phyloP scores from a whole-genome alignment of 2,113 vertebrate genomes.

The Alouatta palliata region DNA sequence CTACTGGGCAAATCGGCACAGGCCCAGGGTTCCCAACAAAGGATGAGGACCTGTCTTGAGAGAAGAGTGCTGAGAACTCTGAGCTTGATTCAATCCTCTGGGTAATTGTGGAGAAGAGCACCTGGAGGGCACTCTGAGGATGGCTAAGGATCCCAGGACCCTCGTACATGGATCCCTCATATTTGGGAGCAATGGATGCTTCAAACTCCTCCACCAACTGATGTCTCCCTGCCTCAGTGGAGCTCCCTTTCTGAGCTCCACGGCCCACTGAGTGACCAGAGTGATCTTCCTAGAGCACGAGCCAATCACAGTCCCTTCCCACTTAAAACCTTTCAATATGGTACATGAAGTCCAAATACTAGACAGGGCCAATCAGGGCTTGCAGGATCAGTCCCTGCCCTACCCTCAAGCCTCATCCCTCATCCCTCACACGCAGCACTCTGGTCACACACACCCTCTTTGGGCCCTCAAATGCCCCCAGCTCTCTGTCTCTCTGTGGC shows the following conservation, averaged over 20 bases:
- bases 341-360: neutral
- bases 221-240: neutral
- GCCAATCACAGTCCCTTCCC: neutral
- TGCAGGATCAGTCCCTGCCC: neutral
- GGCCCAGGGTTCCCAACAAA: neutral
- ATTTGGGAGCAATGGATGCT: neutral
- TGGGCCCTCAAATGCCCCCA: neutral
- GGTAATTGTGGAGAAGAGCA: neutral
- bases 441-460: neutral
- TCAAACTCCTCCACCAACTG: neutral
- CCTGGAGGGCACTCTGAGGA: no score
- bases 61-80: neutral
- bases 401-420: neutral
- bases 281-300: neutral
- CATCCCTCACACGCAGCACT: fast-evolving
- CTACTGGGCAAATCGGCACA: neutral
- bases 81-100: neutral
- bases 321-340: neutral
- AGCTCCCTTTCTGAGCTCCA: neutral
- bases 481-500: neutral
- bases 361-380: neutral
- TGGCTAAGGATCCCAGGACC: neutral
- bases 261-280: neutral
- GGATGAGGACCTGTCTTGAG: neutral
- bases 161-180: fast-evolving